These are phyloP conservation scores for Pipistrellus pipistrellus DNA, from an alignment of 2,797 vertebrate species.

Conservation along the genomic window DNA sequence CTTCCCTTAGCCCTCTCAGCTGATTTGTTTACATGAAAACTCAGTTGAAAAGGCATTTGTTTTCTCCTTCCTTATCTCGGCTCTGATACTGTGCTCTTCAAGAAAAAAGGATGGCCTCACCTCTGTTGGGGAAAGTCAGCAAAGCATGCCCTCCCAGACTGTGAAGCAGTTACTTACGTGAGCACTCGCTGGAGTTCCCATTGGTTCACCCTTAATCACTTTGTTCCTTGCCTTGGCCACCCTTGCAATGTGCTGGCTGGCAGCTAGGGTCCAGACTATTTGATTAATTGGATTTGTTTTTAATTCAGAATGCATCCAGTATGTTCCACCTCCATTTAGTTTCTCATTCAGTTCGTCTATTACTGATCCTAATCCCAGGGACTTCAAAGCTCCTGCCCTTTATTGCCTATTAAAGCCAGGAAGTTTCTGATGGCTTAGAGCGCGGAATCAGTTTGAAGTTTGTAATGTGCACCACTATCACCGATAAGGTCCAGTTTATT, in stretches of 20 bases:
- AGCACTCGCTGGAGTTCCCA: neutral
- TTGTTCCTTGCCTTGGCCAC: conserved; percentile 68
- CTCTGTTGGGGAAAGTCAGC: conserved; percentile 26
- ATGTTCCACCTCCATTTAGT: conserved; percentile 87
- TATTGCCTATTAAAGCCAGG: conserved; percentile 92
- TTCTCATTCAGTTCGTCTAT: conserved; percentile 86
- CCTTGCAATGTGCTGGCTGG: conserved; percentile 78
- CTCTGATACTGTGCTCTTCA: conserved; percentile 55
- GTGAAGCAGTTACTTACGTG: neutral
- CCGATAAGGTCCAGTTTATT: conserved; percentile 90
- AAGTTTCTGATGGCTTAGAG: conserved; percentile 93
- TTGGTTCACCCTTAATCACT: conserved; percentile 29
- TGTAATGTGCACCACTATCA: conserved; percentile 89
- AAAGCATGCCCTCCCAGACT: conserved; percentile 37
- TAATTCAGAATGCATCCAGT: conserved; percentile 85
- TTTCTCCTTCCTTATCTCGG: conserved; percentile 77
- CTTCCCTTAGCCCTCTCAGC: conserved; percentile 58
- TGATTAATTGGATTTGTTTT: conserved; percentile 88
- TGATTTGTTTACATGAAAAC: conserved; percentile 74
- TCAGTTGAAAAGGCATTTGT: conserved; percentile 78
- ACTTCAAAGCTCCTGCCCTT: conserved; percentile 92
- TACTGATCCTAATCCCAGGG: conserved; percentile 88
- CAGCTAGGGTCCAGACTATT: conserved; percentile 78
- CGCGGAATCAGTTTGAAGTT: conserved; percentile 92
- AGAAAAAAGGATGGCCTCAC: neutral